Evolutionary conservation across 1,140 invertebrate genomes (phyloP).

Genomic region (Drosophila ironensis): DNA sequence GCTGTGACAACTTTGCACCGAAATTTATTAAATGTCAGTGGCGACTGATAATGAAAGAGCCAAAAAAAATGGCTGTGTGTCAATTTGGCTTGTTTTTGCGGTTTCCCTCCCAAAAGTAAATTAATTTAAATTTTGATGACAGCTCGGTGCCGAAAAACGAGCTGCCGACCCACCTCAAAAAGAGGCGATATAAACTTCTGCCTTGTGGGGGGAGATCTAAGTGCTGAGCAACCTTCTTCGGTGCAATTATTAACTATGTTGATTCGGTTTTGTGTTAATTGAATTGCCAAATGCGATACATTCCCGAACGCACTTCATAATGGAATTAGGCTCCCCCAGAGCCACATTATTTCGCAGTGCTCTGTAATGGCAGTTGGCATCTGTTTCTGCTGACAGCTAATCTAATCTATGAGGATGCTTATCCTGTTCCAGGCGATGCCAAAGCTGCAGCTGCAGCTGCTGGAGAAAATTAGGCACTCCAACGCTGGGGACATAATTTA

Average conservation of each 20-base stretch:
- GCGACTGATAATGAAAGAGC: slow-evolving; percentile 20
- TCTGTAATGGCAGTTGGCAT: too few species aligned
- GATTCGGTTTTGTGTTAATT: too few species aligned
- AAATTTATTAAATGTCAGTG: slow-evolving; percentile 70
- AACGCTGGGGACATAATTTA: slow-evolving; percentile 25
- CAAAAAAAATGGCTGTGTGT: slow-evolving; percentile 35
- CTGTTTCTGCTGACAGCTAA: slow-evolving; percentile 38
- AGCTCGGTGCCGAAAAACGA: slow-evolving; percentile 8
- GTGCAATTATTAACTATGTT: too few species aligned
- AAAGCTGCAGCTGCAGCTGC: background rate
- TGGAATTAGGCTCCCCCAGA: slow-evolving; percentile 1
- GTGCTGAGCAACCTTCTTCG: too few species aligned
- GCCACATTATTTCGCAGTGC: slow-evolving; percentile 18
- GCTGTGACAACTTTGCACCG: slow-evolving; percentile 51
- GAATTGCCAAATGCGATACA: too few species aligned
- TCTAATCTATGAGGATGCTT: slow-evolving; percentile 36
- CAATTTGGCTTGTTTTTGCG: slow-evolving; percentile 46
- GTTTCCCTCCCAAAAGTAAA: slow-evolving; percentile 43
- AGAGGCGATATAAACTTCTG: too few species aligned
- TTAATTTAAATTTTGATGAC: slow-evolving; percentile 55
- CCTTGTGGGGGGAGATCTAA: too few species aligned
- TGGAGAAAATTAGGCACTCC: slow-evolving; percentile 27
- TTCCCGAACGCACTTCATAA: too few species aligned
- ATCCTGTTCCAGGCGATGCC: slow-evolving; percentile 8
- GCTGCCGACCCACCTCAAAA: slow-evolving; percentile 17